phyloP scores from a whole-genome alignment of 2,113 vertebrate species.

The Hucho hucho region DNA sequence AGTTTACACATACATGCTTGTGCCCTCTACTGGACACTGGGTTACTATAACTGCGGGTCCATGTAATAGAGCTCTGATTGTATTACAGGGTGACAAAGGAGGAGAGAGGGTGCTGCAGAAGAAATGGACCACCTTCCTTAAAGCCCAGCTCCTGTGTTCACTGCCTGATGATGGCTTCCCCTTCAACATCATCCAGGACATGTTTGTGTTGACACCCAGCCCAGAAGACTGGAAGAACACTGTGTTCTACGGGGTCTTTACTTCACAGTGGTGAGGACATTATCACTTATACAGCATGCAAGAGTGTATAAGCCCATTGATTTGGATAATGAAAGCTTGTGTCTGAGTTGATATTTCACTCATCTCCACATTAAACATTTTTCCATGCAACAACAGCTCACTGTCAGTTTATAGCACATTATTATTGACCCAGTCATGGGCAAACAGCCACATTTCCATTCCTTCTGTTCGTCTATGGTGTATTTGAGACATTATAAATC shows the following conservation, averaged over 20 bases:
- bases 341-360: neutral
- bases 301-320: neutral
- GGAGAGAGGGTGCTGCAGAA: constrained; percentile 94
- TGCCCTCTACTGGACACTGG: constrained; percentile 47
- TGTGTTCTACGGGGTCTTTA: constrained; percentile 92
- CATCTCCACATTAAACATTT: neutral
- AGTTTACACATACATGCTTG: constrained; percentile 20
- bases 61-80: neutral
- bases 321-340: neutral
- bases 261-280: constrained; percentile 88
- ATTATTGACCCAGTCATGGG: neutral
- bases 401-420: constrained; percentile 12
- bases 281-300: neutral
- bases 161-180: constrained; percentile 90
- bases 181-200: constrained; percentile 93
- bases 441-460: neutral
- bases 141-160: constrained; percentile 90
- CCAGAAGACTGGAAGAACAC: constrained; percentile 80
- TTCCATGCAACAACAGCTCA: neutral
- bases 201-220: constrained; percentile 87
- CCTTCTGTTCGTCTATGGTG: neutral
- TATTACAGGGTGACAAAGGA: constrained; percentile 85
- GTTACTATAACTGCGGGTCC: neutral
- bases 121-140: constrained; percentile 95
- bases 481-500: neutral